Evolutionary conservation across 2,888 invertebrate species (phyloP), one percentile per base, ranked within the genome.

Genomic region (Polydrusus cervinus): DNA sequence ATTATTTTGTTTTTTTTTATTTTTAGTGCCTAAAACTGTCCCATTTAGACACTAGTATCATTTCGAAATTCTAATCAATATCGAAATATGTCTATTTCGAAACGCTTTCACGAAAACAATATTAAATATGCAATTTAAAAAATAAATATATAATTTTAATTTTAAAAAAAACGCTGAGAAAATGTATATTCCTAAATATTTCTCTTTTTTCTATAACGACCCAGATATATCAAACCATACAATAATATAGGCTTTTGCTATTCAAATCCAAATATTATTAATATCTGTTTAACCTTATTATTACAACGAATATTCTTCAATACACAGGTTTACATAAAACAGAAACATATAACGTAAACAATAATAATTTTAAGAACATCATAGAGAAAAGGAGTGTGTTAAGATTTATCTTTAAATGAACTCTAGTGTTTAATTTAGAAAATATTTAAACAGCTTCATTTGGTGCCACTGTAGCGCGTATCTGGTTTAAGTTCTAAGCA

Each of bases 381-480:
- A 43, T 66, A 67, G 72, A 72, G 45, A 45, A 47, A 64, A 64
- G 45, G 64, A 64, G 49, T 30, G 62, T 30, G 62, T 62, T 34
- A 3, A 34, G 64, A 64, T 64, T 64, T 64, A 64, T 64, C 64
- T 71, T 45, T 49, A 66, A 66, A 72, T 66, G 66, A 72, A 72
- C 66, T 72, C 72, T 38, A 38, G 57, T 65, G 73, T 73, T 73
- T 73, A 73, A 76, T 78, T 78, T 78, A 76, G 76, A 66, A 62
- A 70, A 73, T 75, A 77, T 77, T 77, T 75, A 75, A 75, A 75
- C 71, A 62, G 45, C 62, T 69, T 47, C 68, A 9, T 38, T 60
- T 11, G 72, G 75, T 77, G 75, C 75, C 77, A 77, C 75, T 61
- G 72, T 71, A 74, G 55, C 53, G 76, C 18, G 67, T 66, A 72